phyloP scores from a whole-genome alignment of 2,113 vertebrate genomes.

The Capreolus pygargus region DNA sequence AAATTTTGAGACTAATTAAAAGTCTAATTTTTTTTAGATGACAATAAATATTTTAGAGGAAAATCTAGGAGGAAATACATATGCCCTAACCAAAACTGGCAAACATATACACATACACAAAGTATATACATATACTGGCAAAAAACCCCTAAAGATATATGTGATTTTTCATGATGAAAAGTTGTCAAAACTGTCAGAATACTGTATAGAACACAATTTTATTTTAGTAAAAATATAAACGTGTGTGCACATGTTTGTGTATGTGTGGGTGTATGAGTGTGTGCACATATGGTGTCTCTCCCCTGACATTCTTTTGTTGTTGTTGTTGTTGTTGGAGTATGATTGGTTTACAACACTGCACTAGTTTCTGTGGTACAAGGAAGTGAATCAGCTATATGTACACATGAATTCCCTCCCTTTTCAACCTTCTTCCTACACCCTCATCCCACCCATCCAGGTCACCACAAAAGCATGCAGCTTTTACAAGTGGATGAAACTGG shows the following conservation, averaged over 20 bases:
- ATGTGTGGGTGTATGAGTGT: neutral
- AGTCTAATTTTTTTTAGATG: neutral
- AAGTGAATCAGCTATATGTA: neutral
- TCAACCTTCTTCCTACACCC: neutral
- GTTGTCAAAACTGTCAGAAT: neutral
- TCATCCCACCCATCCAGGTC: neutral
- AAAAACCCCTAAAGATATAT: neutral
- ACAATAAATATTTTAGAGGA: conserved; percentile 2
- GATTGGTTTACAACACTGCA: neutral
- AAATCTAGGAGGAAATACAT: neutral
- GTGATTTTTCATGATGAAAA: neutral
- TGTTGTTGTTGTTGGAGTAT: neutral
- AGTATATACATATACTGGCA: too few species aligned
- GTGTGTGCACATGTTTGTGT: neutral
- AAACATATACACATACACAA: neutral
- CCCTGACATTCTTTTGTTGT: neutral
- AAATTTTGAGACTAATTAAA: neutral
- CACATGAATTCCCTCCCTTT: neutral
- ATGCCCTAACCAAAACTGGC: neutral
- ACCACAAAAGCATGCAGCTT: neutral
- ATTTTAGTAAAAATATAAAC: neutral
- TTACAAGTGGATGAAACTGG: too few species aligned
- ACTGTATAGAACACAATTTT: neutral
- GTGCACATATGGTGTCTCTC: neutral
- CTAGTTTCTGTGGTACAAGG: neutral